Evolutionary conservation across 2,113 vertebrate species (phyloP), one percentile per base, ranked within the genome.

Genomic region (Zeus faber): DNA sequence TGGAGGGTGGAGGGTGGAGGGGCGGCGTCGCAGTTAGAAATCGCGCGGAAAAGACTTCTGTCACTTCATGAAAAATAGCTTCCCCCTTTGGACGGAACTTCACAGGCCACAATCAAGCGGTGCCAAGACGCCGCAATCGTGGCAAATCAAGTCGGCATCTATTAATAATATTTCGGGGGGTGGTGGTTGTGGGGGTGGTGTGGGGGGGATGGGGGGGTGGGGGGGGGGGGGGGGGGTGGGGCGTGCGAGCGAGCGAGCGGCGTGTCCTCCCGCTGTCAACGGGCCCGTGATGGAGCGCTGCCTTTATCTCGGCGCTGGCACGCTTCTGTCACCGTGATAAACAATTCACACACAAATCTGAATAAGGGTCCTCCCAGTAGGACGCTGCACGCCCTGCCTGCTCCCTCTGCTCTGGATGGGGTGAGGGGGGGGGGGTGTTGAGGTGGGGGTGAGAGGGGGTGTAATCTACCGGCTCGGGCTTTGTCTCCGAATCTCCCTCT

Each of bases 311-410:
- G 92, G 95, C 92, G 89, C 90, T 93, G 95, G 93, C 95, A 95
- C 94, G 95, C 93, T 94, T 89, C 95, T 99, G 95, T 98, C 96
- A 99, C 93, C 91, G 93, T 98, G 95, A 99, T 99, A 98, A 99
- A 99, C 96, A 99, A 99, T 98, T 98, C 95, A 94, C 93, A 96
- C 94, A 96, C 95, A 95, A 96, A 97, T 98, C 94, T 95, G 95
- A 97, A 98, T 97, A 96, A 98, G 95, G 94, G 97, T 96, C 94
- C 97, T 96, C 95, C 95, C 94, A 94, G 93, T 93, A 98, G 94
- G 95, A 93, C 92, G 91, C 85, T 91, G 80, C 89, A 74, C 76
- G 77, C 77, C 76, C 75, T 71, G 54, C 64, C 63, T 72, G 50
- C 70, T 11, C 81, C 81, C 85, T 82, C 81, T 83, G 80, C 83